Evolutionary conservation across 2,888 invertebrate species (phyloP), one percentile per base, ranked within the genome.

Genomic region (Pachycephus smyrnensis): DNA sequence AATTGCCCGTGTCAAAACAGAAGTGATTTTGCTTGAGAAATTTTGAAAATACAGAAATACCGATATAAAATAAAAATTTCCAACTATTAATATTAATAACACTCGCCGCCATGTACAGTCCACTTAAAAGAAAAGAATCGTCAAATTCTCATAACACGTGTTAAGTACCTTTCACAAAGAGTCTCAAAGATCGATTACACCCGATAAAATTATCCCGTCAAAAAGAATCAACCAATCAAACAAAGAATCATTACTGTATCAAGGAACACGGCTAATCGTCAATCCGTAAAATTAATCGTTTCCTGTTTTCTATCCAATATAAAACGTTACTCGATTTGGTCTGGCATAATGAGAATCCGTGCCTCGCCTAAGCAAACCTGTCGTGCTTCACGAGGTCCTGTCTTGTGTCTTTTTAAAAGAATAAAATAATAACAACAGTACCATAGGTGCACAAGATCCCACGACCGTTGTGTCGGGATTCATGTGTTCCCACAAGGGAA

Each of bases 1-100:
- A 12, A 33, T 75, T 77, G n/a, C 35, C 40, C 68, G 12, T 30
- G 9, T 76, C 77, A 23, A 12, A 40, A 75, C 79, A 77, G 76
- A 77, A 80, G 71, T 78, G 69, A 78, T 69, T 80, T 73, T 68
- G 55, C 15, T 0, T 6, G 6, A 23, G 15, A 40, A 6, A 15
- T 37, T 40, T 55, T 0, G 33, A 33, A 33, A 33, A 33, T 33
- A 9, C 0, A 0, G 23, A 55, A 55, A 23, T 55, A 23, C 0
- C 2, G 15, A 55, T 55, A 55, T n/a, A 55, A 55, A 55, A 55
- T 6, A 6, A 23, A 9, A 55, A 9, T 23, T 55, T 55, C 2
- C 4, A 40, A 40, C 37, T 40, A 15, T 4, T 0, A 40, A 40
- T 23, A 55, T 23, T 0, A 23, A 23, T 2, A 9, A 12, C 3